Evolutionary conservation across 2,797 vertebrate genomes (phyloP).

Genomic region (Peromyscus aztecus): DNA sequence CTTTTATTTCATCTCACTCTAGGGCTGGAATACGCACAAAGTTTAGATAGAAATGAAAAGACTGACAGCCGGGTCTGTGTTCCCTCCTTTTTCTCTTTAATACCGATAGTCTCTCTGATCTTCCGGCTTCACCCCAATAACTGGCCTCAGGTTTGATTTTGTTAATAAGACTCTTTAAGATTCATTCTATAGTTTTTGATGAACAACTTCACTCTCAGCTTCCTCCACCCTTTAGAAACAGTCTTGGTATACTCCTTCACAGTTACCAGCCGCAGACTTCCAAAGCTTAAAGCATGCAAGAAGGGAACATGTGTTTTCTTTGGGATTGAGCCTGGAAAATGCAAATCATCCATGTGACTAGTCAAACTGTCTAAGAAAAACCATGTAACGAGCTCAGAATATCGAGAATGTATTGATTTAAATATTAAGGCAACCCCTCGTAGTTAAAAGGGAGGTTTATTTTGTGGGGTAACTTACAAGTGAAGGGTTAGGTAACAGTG

Average conservation of each 20-base stretch:
- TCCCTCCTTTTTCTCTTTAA: conserved; percentile 27
- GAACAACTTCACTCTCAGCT: not conserved
- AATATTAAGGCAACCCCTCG: too few species aligned
- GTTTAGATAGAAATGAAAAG: conserved; percentile 20
- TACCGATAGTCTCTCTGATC: not conserved
- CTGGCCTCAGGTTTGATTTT: too few species aligned
- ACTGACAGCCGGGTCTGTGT: not conserved
- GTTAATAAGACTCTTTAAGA: too few species aligned
- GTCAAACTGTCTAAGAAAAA: conserved; percentile 29
- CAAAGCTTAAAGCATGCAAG: not conserved
- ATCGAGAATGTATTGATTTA: not conserved
- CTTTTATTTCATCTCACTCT: not conserved
- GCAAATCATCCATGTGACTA: conserved; percentile 8
- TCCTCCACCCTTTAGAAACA: conserved; percentile 12
- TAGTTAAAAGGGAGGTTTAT: too few species aligned
- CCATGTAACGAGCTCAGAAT: not conserved
- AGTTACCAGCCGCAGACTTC: conserved; percentile 33
- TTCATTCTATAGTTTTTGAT: too few species aligned
- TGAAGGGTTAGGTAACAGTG: too few species aligned
- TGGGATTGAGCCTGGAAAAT: conserved; percentile 43
- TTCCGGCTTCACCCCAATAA: too few species aligned
- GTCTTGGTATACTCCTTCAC: not conserved
- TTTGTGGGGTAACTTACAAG: too few species aligned
- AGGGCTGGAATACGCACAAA: not conserved
- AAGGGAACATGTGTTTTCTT: conserved; percentile 36